Evolutionary conservation across 2,113 vertebrate species (phyloP).

Genomic region (Eretmochelys imbricata): DNA sequence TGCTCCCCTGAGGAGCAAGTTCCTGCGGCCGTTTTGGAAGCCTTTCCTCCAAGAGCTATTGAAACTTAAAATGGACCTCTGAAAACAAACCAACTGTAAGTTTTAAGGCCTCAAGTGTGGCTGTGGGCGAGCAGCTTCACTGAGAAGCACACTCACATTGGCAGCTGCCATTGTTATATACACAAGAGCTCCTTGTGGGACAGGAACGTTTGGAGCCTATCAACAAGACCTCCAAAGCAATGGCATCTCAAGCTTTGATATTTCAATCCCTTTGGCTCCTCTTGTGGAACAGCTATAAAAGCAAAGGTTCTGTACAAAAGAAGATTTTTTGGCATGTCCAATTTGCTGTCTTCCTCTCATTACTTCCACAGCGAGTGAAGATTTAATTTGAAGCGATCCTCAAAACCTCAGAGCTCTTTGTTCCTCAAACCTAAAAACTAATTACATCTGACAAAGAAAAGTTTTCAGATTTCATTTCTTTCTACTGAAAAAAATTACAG

Average conservation of each 20-base stretch:
- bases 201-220: background rate
- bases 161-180: rapidly evolving
- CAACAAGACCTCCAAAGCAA: rapidly evolving
- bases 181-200: rapidly evolving
- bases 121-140: background rate
- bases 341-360: rapidly evolving
- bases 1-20: background rate
- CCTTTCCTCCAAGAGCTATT: background rate
- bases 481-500: background rate
- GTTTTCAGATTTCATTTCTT: background rate
- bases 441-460: background rate
- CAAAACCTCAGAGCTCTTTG: background rate
- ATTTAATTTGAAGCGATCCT: background rate
- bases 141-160: rapidly evolving
- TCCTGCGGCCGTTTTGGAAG: background rate
- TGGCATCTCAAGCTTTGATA: background rate
- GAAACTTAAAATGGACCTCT: background rate
- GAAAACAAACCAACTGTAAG: rapidly evolving
- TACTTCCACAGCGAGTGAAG: rapidly evolving
- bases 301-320: rapidly evolving
- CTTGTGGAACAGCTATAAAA: no score
- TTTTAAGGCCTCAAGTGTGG: rapidly evolving
- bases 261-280: no score
- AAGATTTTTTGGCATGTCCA: background rate
- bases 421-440: background rate